Percentiles rank a stretch among this genome's conserved stretches.
phyloP scores from a whole-genome alignment of 2,113 vertebrate species.

The Hippocampus comes region DNA sequence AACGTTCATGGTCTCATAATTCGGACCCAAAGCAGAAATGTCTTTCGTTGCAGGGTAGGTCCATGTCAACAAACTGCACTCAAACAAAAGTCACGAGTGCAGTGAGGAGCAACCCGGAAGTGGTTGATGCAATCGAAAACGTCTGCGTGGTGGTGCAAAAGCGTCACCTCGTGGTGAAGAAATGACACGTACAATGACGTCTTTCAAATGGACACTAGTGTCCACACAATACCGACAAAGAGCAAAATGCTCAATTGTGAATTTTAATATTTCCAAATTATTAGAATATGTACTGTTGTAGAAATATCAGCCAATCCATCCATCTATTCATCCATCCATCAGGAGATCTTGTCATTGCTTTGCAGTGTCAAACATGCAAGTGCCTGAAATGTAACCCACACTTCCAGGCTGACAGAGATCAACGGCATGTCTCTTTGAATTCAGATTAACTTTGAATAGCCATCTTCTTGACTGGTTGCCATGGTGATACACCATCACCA shows the following conservation, averaged over 20 bases:
- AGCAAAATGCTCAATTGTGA: no score
- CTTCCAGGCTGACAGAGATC: constrained; percentile 28
- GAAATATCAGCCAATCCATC: no score
- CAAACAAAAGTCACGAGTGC: constrained; percentile 27
- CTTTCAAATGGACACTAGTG: background rate
- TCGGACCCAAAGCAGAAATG: background rate
- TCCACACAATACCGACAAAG: no score
- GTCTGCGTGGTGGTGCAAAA: background rate
- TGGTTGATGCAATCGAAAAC: constrained; percentile 18
- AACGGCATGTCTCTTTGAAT: constrained; percentile 21
- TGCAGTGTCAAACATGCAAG: constrained; percentile 42
- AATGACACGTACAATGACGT: background rate
- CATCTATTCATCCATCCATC: background rate
- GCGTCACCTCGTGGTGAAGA: constrained; percentile 20
- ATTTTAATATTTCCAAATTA: no score
- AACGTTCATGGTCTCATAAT: background rate
- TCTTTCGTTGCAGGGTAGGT: background rate
- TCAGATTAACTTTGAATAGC: constrained; percentile 43
- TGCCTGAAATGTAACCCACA: constrained; percentile 39
- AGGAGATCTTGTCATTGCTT: constrained; percentile 32
- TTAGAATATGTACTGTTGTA: no score
- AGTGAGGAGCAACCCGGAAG: constrained; percentile 29
- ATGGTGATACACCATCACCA: constrained; percentile 39
- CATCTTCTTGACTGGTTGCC: constrained; percentile 47
- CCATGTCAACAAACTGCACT: background rate